Percentiles rank a stretch among this genome's conserved stretches.
These are phyloP conservation scores for Pristionchus exspectatus DNA, from an alignment of 2,888 invertebrate species.

Conservation along the genomic window DNA sequence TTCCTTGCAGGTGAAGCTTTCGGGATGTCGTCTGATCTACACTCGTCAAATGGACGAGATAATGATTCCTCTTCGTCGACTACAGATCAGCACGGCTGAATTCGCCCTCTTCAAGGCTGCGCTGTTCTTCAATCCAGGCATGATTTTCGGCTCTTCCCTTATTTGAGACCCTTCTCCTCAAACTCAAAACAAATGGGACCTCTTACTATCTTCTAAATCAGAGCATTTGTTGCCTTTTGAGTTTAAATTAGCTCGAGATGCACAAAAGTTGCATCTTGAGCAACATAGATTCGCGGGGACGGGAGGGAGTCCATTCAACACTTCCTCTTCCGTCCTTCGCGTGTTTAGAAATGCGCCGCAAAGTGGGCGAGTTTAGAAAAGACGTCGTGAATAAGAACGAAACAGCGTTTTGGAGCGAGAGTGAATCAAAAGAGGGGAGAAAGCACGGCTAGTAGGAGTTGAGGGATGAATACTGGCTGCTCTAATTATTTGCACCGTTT, in stretches of 20 bases:
- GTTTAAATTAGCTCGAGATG: no score
- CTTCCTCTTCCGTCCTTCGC: neutral
- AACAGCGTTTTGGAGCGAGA: neutral
- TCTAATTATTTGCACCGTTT: neutral
- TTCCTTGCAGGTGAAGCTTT: slow-evolving; percentile 71
- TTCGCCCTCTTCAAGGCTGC: slow-evolving; percentile 78
- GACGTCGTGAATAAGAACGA: slow-evolving; percentile 18
- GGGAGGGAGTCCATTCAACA: neutral
- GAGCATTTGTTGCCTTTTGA: neutral
- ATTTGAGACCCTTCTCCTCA: no score
- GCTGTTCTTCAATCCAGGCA: slow-evolving; percentile 78
- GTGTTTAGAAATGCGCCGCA: slow-evolving; percentile 35
- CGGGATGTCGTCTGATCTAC: slow-evolving; percentile 77
- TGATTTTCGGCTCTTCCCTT: neutral
- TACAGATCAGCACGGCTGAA: slow-evolving; percentile 72
- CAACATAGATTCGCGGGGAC: neutral
- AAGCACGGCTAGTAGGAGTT: neutral
- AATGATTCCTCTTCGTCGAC: slow-evolving; percentile 74
- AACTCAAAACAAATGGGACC: no score
- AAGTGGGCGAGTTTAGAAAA: slow-evolving; percentile 25
- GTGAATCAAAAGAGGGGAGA: neutral
- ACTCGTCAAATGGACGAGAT: slow-evolving; percentile 78
- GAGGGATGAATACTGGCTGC: neutral
- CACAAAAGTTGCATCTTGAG: neutral
- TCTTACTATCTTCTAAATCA: neutral